phyloP scores from a whole-genome alignment of 2,113 vertebrate genomes.

The Tautogolabrus adspersus region DNA sequence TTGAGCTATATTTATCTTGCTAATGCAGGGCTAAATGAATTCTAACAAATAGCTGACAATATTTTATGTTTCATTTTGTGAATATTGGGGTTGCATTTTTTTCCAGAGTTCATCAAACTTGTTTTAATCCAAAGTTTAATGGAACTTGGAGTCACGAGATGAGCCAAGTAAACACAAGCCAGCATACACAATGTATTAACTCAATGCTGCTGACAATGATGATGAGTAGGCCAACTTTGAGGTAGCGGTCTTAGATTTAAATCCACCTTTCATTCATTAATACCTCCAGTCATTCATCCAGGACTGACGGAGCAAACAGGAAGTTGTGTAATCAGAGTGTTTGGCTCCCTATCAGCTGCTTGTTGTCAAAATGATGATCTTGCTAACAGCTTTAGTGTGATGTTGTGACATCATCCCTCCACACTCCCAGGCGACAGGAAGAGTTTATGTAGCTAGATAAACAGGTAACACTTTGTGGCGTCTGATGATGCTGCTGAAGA shows the following conservation, averaged over 20 bases:
- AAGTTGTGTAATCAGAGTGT: conserved; percentile 9
- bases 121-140: background rate
- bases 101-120: background rate
- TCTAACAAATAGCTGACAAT: background rate
- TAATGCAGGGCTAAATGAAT: background rate
- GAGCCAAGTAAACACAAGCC: background rate
- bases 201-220: too few relatives aligned
- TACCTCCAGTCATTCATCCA: background rate
- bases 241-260: too few relatives aligned
- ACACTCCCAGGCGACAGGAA: background rate
- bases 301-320: background rate
- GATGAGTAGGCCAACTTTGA: too few relatives aligned
- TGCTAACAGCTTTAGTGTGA: conserved; percentile 35
- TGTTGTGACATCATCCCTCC: conserved; percentile 28
- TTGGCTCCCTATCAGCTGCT: background rate
- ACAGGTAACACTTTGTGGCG: conserved; percentile 43
- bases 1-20: background rate
- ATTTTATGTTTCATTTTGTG: background rate
- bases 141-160: background rate
- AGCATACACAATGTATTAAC: too few relatives aligned
- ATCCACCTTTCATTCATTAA: conserved; percentile 2
- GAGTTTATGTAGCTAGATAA: conserved; percentile 26
- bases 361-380: conserved; percentile 26
- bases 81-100: background rate
- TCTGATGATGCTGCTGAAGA: conserved; percentile 36